These are phyloP conservation scores for Myanophis thanlyinensis DNA, from an alignment of 2,113 vertebrate genomes.

Conservation along the genomic window DNA sequence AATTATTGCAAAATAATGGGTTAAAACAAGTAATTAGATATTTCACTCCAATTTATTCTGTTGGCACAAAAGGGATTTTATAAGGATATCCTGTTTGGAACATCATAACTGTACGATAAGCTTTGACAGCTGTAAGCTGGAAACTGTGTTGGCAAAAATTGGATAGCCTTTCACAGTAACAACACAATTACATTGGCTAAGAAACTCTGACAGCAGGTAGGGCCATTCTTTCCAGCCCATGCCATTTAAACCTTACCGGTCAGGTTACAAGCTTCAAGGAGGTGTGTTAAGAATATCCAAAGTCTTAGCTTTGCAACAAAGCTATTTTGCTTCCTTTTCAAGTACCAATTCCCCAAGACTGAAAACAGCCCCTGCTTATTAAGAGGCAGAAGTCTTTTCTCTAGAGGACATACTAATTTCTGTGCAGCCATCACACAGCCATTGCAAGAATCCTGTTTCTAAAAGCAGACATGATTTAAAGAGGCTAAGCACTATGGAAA, in stretches of 20 bases:
- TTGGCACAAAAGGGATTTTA: background rate
- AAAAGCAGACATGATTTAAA: conserved; percentile 9
- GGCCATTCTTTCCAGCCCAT: conserved; percentile 8
- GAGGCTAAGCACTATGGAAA: conserved; percentile 9
- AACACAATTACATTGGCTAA: conserved; percentile 55
- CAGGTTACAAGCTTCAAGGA: conserved; percentile 44
- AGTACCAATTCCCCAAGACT: conserved; percentile 40
- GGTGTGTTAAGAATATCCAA: conserved; percentile 44
- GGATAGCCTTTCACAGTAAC: conserved; percentile 20
- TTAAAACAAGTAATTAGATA: background rate
- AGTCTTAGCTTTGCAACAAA: conserved; percentile 46
- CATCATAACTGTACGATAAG: conserved; percentile 30
- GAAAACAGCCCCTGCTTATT: conserved; percentile 51
- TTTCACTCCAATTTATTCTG: background rate
- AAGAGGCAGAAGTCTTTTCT: conserved; percentile 48
- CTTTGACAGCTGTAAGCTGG: conserved; percentile 28
- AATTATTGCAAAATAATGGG: conserved; percentile 50
- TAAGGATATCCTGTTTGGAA: conserved; percentile 44
- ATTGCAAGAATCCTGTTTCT: conserved; percentile 17
- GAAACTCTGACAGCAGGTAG: conserved; percentile 7
- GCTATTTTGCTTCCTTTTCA: conserved; percentile 40
- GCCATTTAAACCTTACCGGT: background rate
- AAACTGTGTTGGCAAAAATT: conserved; percentile 20
- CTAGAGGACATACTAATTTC: conserved; percentile 58
- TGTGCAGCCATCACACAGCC: conserved; percentile 13